Percentiles rank a stretch among this genome's conserved stretches.
Evolutionary conservation across 1,140 invertebrate species (phyloP).

Genomic region (Bombus difficillimus): DNA sequence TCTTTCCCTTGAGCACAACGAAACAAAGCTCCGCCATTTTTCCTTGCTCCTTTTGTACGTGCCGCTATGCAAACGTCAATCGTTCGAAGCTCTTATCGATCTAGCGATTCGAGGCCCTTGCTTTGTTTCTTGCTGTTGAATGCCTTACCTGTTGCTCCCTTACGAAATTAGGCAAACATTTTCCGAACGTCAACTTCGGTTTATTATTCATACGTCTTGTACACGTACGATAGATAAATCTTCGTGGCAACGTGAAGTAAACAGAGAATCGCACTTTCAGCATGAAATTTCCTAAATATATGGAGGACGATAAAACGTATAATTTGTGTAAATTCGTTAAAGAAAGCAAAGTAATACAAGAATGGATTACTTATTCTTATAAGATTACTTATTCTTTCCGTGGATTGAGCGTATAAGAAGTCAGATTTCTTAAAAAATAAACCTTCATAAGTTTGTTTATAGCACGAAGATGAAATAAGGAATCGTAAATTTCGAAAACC

Average conservation of each 20-base stretch:
- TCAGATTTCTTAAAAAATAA: too few relatives aligned
- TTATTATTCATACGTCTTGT: neutral
- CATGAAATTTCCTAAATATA: neutral
- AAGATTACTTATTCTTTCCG: too few relatives aligned
- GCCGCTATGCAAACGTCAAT: slow-evolving; percentile 31
- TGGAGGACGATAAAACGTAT: neutral
- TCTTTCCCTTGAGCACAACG: slow-evolving; percentile 8
- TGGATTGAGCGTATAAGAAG: too few relatives aligned
- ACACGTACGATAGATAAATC: neutral
- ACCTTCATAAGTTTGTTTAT: too few relatives aligned
- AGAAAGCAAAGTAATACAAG: neutral
- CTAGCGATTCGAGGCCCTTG: neutral
- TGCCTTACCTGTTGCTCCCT: slow-evolving; percentile 24
- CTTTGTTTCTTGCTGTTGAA: slow-evolving; percentile 14
- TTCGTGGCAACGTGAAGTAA: neutral
- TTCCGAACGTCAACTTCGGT: too few relatives aligned
- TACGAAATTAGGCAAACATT: slow-evolving; percentile 10
- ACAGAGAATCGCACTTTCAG: neutral
- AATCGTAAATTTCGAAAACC: too few relatives aligned
- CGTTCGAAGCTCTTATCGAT: slow-evolving; percentile 26
- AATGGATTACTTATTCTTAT: too few relatives aligned
- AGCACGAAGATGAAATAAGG: too few relatives aligned
- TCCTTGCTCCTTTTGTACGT: slow-evolving; percentile 17
- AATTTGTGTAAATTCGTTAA: neutral
- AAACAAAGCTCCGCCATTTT: slow-evolving; percentile 31